Evolutionary conservation across 2,113 vertebrate species (phyloP).

Genomic region (Psephotus haematonotus): DNA sequence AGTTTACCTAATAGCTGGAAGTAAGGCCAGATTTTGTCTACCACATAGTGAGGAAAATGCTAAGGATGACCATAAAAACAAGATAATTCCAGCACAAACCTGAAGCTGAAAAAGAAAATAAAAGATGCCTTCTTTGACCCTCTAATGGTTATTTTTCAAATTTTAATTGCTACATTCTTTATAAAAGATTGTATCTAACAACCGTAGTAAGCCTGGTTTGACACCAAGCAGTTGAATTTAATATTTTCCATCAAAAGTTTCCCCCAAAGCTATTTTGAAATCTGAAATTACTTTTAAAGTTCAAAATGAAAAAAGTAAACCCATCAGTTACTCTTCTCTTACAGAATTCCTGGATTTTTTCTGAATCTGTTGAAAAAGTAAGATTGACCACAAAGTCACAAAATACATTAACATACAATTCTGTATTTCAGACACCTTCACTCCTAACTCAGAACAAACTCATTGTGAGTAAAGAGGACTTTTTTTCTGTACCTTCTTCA

Average conservation of each 20-base stretch:
- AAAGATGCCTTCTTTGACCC: background rate
- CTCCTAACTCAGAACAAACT: background rate
- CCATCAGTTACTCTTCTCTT: background rate
- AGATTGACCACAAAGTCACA: background rate
- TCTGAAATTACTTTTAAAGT: background rate
- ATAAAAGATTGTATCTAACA: background rate
- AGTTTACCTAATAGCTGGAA: background rate
- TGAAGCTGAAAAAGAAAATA: background rate
- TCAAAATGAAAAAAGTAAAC: background rate
- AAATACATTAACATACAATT: background rate
- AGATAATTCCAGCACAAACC: background rate
- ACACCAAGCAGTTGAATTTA: background rate
- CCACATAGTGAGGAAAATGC: background rate
- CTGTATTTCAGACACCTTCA: background rate
- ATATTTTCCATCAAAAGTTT: background rate
- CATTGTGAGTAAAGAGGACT: background rate
- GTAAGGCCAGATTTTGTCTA: conserved; percentile 6
- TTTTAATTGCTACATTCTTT: background rate
- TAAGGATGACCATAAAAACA: background rate
- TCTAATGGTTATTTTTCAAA: background rate
- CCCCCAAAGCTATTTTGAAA: background rate
- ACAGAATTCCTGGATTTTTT: background rate
- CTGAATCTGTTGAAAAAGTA: background rate
- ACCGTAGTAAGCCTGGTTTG: background rate
- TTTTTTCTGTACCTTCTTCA: background rate